Percentiles rank a stretch among this genome's conserved stretches.
Conservation (phyloP, 1,140 invertebrate genomes). For the Drosophila burlai region DNA sequence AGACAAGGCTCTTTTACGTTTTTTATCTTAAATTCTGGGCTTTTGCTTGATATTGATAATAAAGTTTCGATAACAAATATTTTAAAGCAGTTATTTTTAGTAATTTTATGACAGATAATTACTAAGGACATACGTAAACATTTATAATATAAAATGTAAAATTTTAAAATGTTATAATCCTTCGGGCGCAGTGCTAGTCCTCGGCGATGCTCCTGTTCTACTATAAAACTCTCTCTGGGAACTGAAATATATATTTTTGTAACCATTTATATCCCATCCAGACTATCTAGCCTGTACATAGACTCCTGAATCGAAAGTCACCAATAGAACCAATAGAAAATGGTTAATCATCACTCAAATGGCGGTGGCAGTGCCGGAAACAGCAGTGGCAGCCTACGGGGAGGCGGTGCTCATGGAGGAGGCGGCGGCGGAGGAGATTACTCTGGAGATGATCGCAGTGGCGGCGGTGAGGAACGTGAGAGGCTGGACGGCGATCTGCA, state of each 20-base stretch:
- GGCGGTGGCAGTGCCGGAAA: slow-evolving; percentile 73
- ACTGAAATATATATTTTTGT: no score
- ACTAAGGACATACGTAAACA: not conserved
- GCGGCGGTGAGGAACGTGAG: slow-evolving; percentile 75
- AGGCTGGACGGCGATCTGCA: slow-evolving; percentile 77
- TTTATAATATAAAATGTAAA: not conserved
- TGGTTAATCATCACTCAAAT: slow-evolving; percentile 78
- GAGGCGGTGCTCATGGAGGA: slow-evolving; percentile 59
- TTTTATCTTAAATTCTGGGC: not conserved
- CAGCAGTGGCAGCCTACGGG: slow-evolving; percentile 60
- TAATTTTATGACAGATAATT: not conserved
- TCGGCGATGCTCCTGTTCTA: no score
- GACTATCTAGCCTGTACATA: not conserved
- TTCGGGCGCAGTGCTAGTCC: not conserved
- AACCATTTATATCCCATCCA: no score
- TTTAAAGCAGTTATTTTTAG: not conserved
- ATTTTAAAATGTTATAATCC: not conserved
- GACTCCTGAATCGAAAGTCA: slow-evolving; percentile 5
- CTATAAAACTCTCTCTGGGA: no score
- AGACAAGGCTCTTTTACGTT: no score
- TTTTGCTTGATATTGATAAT: not conserved
- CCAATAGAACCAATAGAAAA: not conserved
- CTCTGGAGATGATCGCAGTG: slow-evolving; percentile 82
- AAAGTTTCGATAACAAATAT: not conserved
- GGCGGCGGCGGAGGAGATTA: slow-evolving; percentile 73